These are phyloP conservation scores for Boloria euphrosyne DNA, from an alignment of 2,888 invertebrate genomes.

Conservation along the genomic window DNA sequence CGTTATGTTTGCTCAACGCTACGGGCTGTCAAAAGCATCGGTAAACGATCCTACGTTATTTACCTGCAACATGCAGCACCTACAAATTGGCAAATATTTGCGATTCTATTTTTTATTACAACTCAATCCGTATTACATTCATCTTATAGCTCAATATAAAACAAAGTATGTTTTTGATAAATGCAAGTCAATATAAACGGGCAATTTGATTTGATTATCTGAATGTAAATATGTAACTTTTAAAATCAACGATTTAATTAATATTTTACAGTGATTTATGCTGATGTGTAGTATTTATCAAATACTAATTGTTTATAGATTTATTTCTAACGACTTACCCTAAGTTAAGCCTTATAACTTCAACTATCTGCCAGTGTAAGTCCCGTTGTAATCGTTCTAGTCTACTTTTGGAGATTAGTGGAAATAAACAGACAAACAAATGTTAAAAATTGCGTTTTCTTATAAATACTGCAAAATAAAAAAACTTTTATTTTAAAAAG, in stretches of 20 bases:
- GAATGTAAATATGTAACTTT: constrained; percentile 18
- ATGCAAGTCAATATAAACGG: constrained; percentile 12
- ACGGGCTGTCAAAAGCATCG: constrained; percentile 72
- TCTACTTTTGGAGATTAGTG: too few relatives aligned
- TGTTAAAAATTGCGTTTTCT: too few relatives aligned
- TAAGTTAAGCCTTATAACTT: too few relatives aligned
- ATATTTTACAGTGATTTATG: constrained; percentile 5
- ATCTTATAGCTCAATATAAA: constrained; percentile 10
- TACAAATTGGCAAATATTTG: constrained; percentile 62
- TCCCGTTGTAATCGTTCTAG: too few relatives aligned
- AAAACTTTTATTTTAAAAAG: too few relatives aligned
- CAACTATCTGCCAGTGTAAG: too few relatives aligned
- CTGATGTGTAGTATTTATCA: too few relatives aligned
- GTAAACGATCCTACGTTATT: constrained; percentile 68
- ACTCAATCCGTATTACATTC: background rate
- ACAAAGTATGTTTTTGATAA: constrained; percentile 4
- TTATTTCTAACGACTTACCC: too few relatives aligned
- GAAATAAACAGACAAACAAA: too few relatives aligned
- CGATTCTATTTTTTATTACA: constrained; percentile 33
- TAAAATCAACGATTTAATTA: constrained; percentile 11
- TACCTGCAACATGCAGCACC: constrained; percentile 59
- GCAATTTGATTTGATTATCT: constrained; percentile 18
- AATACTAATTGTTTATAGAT: too few relatives aligned
- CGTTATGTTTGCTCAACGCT: constrained; percentile 63
- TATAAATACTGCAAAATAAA: too few relatives aligned